Base-by-base conservation (phyloP, 37 sponge, comb jelly and placozoan species). In the Geodia barretti region DNA sequence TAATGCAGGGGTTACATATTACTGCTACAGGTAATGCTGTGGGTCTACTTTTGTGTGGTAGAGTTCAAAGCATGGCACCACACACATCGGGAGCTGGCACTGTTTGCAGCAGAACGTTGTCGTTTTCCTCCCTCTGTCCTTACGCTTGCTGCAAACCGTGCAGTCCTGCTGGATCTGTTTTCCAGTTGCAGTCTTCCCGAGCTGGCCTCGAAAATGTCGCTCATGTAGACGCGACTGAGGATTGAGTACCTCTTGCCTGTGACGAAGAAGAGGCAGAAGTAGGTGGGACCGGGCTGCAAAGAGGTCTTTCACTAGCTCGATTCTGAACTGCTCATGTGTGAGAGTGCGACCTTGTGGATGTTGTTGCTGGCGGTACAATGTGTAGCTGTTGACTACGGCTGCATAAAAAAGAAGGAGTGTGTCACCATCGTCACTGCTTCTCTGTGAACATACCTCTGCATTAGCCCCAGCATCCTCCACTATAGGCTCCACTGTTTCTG, bases 1-100 rank as follows among this genome's bases (percentile, higher is more conserved):
- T n/a, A n/a, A n/a, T n/a, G n/a, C n/a, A n/a, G n/a, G n/a, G n/a
- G n/a, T n/a, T n/a, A n/a, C n/a, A n/a, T n/a, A n/a, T n/a, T n/a
- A n/a, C n/a, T n/a, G 66, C 25, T 65, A 9, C 7, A 65, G 66
- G 25, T 65, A 23, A 24, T 29, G 66, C 25, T 9, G 7, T 9
- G 66, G 66, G 25, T 73, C 47, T 23, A 71, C 62, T 59, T 62
- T 24, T 28, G 85, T 84, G 78, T 84, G 85, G 72, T 77, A 84
- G 38, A n/a, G 70, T 58, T 84, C 62, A 58, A 84, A 84, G 67
- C 85, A 84, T 30, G 65, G 70, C 3, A 26, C 77, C 28, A 77
- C 39, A 67, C 78, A 77, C 71, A 84, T 17, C 26, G 65, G 33
- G 20, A 68, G 20, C 21, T 84, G 40, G 67, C 85, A 84, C 40